phyloP scores from a whole-genome alignment of 1,140 invertebrate genomes.

The Rhagoletis pomonella region DNA sequence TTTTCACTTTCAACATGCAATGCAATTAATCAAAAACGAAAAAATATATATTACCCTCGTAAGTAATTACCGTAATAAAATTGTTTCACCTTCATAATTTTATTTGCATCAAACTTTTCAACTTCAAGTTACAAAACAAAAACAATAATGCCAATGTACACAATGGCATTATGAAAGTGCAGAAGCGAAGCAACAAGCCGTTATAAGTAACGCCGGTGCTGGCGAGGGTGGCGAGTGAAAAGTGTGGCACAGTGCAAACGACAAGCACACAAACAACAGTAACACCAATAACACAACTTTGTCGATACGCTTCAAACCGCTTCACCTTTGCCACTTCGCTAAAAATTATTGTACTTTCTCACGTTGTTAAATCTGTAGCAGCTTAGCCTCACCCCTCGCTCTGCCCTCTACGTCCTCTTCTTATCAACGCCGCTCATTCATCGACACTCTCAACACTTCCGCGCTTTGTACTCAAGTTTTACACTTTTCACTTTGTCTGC shows the following conservation, averaged over 20 bases:
- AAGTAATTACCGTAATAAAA: conserved; percentile 55
- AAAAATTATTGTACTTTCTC: conserved; percentile 8
- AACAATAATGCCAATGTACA: neutral
- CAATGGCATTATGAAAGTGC: conserved; percentile 9
- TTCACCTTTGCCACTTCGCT: conserved; percentile 22
- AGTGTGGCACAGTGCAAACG: neutral
- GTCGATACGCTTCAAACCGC: conserved; percentile 32
- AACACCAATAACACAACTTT: conserved; percentile 29
- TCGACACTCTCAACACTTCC: conserved; percentile 28
- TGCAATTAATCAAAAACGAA: neutral
- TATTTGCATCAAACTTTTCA: conserved; percentile 49
- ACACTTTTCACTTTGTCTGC: conserved; percentile 38
- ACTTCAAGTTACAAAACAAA: conserved; percentile 18
- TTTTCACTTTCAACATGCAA: too few species aligned
- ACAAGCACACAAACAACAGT: neutral
- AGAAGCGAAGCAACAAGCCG: conserved; percentile 4
- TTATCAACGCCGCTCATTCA: neutral
- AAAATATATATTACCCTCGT: neutral
- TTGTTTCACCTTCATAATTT: conserved; percentile 55
- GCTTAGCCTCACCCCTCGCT: neutral
- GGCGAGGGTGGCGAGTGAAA: neutral
- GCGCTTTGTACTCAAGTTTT: conserved; percentile 44
- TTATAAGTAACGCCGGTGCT: neutral
- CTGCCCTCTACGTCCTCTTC: neutral
- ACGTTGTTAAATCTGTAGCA: conserved; percentile 6